These are phyloP conservation scores for Laothoe populi DNA, from an alignment of 2,888 invertebrate genomes.

Conservation along the genomic window DNA sequence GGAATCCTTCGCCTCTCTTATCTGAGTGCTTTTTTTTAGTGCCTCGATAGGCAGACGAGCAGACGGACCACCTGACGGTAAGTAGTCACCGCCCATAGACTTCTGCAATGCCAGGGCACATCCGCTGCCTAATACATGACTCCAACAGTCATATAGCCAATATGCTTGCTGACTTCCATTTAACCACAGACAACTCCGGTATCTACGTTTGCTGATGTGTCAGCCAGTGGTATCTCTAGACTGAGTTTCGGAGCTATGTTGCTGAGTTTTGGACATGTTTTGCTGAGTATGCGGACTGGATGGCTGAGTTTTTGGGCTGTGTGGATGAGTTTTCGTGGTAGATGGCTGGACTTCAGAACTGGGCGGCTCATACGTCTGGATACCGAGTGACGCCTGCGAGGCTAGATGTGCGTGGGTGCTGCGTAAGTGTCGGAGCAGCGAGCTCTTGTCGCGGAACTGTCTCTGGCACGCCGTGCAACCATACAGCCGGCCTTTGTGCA, in stretches of 20 bases:
- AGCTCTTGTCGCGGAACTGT: constrained; percentile 89
- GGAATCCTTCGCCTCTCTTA: too few species aligned
- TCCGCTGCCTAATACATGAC: too few species aligned
- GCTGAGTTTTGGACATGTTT: too few species aligned
- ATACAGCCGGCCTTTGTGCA: constrained; percentile 51
- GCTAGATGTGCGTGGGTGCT: constrained; percentile 29
- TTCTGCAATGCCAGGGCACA: too few species aligned
- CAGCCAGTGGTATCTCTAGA: background rate
- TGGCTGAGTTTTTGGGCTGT: too few species aligned
- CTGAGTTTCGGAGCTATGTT: background rate
- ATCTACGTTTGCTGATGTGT: background rate
- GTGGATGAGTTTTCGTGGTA: background rate
- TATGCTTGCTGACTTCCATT: too few species aligned
- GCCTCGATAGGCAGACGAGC: too few species aligned
- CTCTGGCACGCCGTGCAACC: constrained; percentile 81
- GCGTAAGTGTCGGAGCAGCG: constrained; percentile 86
- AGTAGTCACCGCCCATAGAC: too few species aligned
- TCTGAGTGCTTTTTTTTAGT: too few species aligned
- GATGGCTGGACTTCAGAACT: background rate
- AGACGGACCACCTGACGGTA: too few species aligned
- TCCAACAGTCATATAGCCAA: too few species aligned
- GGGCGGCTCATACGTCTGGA: background rate
- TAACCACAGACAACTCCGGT: background rate
- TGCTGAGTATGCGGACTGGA: too few species aligned
- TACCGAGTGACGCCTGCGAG: background rate